A percentile compares a stretch with the other conserved stretches of the same genome.
Conservation (phyloP, 2,113 vertebrate species). For the Heptranchias perlo region DNA sequence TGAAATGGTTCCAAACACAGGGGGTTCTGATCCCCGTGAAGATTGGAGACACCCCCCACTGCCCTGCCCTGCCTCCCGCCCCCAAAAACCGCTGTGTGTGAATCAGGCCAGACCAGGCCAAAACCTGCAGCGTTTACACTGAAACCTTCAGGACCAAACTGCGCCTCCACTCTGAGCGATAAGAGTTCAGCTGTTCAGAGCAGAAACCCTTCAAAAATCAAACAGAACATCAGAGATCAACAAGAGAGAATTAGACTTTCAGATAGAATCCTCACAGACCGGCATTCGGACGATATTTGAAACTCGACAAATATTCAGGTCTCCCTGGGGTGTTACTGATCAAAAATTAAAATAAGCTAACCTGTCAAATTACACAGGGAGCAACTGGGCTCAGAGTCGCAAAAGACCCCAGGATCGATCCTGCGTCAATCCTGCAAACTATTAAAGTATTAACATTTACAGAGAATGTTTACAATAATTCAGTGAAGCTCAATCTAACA, state of each 20-base stretch:
- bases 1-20: conserved; percentile 10
- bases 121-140: neutral
- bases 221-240: neutral
- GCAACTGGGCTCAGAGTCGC: neutral
- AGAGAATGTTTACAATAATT: conserved; percentile 19
- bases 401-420: neutral
- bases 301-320: neutral
- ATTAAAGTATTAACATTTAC: neutral
- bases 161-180: neutral
- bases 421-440: neutral
- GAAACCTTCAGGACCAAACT: neutral
- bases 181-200: neutral
- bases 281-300: neutral
- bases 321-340: conserved; percentile 11
- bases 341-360: neutral
- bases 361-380: neutral
- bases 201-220: neutral
- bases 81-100: neutral
- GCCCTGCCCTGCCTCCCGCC: neutral
- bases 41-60: too few relatives aligned
- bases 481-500: conserved; percentile 21
- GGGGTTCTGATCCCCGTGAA: neutral
- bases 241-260: neutral
- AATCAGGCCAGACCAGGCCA: neutral
- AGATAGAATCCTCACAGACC: neutral